A percentile compares a stretch with the other conserved stretches of the same genome.
Conservation (phyloP, 92 coral and sea anemone species). For the Anthopleura xanthogrammica region DNA sequence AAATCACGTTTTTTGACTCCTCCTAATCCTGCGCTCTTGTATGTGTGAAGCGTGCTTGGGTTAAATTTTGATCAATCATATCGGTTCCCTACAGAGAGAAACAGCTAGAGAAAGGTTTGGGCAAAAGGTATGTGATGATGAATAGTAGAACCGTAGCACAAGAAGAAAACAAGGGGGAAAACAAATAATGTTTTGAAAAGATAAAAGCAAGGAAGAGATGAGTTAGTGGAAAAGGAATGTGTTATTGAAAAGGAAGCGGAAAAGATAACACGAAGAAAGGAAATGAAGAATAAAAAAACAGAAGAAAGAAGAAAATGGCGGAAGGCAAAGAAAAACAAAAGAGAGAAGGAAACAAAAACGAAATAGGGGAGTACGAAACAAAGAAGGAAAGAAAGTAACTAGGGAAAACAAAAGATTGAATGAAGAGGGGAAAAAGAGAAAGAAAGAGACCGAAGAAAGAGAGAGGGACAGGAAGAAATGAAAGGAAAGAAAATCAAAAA, state of each 20-base stretch:
- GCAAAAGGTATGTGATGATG: neutral
- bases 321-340: too few relatives aligned
- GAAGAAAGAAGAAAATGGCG: too few relatives aligned
- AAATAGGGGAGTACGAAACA: neutral
- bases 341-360: neutral
- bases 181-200: neutral
- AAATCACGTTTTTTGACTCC: neutral
- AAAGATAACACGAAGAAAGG: neutral
- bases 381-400: too few relatives aligned
- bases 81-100: neutral
- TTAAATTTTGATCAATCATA: neutral
- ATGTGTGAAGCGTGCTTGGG: neutral
- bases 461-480: neutral
- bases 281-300: neutral
- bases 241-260: neutral
- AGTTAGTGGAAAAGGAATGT: neutral
- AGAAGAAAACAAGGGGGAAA: neutral
- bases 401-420: too few relatives aligned
- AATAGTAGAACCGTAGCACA: neutral
- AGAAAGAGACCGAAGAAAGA: neutral
- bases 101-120: neutral
- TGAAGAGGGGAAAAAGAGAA: neutral
- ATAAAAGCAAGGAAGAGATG: neutral
- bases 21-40: neutral
- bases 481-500: neutral